phyloP scores from a whole-genome alignment of 2,888 invertebrate species.

The Mythimna lalbum region DNA sequence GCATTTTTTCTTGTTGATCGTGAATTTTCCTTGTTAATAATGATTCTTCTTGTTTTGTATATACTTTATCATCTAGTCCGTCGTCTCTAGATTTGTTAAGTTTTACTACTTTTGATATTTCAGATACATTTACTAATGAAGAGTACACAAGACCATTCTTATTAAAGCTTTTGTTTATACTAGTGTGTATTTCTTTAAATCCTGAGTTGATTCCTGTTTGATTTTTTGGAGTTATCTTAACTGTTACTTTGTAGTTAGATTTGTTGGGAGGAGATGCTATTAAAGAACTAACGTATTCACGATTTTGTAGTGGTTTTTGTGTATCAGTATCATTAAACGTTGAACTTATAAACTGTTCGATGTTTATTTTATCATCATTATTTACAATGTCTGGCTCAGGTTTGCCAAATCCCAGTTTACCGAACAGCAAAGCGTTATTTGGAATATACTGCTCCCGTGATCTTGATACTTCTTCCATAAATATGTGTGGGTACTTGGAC shows the following conservation, averaged over 20 bases:
- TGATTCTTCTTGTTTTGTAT: slow-evolving; percentile 22
- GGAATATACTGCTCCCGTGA: slow-evolving; percentile 70
- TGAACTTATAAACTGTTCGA: slow-evolving; percentile 17
- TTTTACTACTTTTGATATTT: slow-evolving; percentile 81
- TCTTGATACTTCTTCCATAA: slow-evolving; percentile 75
- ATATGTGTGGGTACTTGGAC: slow-evolving; percentile 84
- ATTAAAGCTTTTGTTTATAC: slow-evolving; percentile 83
- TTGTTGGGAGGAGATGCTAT: slow-evolving; percentile 51
- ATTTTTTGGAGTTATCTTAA: slow-evolving; percentile 84
- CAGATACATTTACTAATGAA: slow-evolving; percentile 82
- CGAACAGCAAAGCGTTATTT: slow-evolving; percentile 45
- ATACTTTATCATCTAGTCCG: slow-evolving; percentile 14
- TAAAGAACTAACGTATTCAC: slow-evolving; percentile 72
- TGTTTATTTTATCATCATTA: slow-evolving; percentile 17
- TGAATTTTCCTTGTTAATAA: slow-evolving; percentile 60
- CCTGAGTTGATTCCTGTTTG: slow-evolving; percentile 70
- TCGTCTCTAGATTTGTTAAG: slow-evolving; percentile 65
- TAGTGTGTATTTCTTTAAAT: slow-evolving; percentile 84
- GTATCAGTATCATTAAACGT: slow-evolving; percentile 35
- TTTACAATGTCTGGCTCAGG: slow-evolving; percentile 17
- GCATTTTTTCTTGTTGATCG: slow-evolving; percentile 72
- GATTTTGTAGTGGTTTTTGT: slow-evolving; percentile 48
- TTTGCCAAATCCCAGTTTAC: slow-evolving; percentile 34
- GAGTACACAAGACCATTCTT: slow-evolving; percentile 80
- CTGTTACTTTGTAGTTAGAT: slow-evolving; percentile 78